Conservation (phyloP, 1,140 invertebrate genomes). For the Cylas formicarius region DNA sequence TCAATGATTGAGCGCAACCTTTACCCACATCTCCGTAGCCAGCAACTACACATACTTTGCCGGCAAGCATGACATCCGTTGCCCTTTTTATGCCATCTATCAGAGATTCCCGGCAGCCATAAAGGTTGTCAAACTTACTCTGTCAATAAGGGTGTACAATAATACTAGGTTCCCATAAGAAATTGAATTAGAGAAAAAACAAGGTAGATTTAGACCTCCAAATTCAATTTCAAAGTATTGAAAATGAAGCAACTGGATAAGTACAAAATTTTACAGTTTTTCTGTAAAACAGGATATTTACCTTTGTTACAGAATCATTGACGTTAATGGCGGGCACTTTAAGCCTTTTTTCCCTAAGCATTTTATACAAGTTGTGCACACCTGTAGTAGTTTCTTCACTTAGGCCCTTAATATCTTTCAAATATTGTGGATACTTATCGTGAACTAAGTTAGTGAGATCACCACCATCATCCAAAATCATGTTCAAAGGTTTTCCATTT, state of each 20-base stretch:
- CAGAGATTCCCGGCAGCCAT: slow-evolving; percentile 96
- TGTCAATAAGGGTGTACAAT: too few relatives aligned
- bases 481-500: slow-evolving; percentile 85
- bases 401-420: slow-evolving; percentile 80
- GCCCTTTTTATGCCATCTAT: slow-evolving; percentile 98
- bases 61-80: slow-evolving; percentile 98
- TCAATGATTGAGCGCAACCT: slow-evolving; percentile 92
- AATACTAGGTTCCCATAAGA: slow-evolving; percentile 2
- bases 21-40: slow-evolving; percentile 99
- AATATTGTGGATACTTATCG: slow-evolving; percentile 81
- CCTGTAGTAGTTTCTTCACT: slow-evolving; percentile 99
- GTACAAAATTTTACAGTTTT: too few relatives aligned
- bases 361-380: slow-evolving; percentile 96
- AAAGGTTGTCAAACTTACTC: slow-evolving; percentile 99
- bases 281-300: slow-evolving; percentile 36
- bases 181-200: slow-evolving; percentile 2
- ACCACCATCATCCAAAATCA: slow-evolving; percentile 99
- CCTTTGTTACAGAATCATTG: slow-evolving; percentile 97
- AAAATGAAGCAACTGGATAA: too few relatives aligned
- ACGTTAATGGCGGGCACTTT: slow-evolving; percentile 96
- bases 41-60: slow-evolving; percentile 95
- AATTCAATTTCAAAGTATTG: too few relatives aligned
- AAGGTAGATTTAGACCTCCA: too few relatives aligned
- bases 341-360: slow-evolving; percentile 80
- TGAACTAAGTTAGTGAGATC: slow-evolving; percentile 96